phyloP scores from a whole-genome alignment of 2,113 vertebrate species.

The Furnarius figulus region DNA sequence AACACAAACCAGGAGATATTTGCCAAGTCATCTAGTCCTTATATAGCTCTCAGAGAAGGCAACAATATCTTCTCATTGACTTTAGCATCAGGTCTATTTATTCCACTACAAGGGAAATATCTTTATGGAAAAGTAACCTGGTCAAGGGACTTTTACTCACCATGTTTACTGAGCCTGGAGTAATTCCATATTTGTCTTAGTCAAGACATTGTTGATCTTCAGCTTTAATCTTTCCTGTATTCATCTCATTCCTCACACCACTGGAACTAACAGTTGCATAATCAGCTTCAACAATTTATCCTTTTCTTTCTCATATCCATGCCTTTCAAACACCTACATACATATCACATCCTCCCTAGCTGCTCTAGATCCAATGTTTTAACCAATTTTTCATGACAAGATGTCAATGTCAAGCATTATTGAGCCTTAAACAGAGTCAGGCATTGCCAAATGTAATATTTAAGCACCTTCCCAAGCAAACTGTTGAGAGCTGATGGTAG shows the following conservation, averaged over 20 bases:
- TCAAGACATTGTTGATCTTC: not conserved
- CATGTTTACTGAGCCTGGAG: not conserved
- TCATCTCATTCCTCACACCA: not conserved
- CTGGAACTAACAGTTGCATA: slow-evolving; percentile 16
- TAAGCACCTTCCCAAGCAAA: not conserved
- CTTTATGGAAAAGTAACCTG: not conserved
- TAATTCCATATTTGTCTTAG: not conserved
- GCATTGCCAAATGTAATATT: not conserved
- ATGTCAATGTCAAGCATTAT: slow-evolving; percentile 36
- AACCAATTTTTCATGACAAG: slow-evolving; percentile 46
- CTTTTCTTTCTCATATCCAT: not conserved
- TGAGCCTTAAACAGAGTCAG: not conserved
- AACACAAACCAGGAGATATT: not conserved
- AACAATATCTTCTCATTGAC: not conserved
- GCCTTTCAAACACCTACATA: slow-evolving; percentile 56
- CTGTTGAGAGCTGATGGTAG: not conserved
- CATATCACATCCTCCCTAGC: slow-evolving; percentile 40
- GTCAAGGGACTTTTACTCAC: not conserved
- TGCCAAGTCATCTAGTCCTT: not conserved
- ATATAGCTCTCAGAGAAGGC: not conserved
- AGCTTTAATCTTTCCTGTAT: not conserved
- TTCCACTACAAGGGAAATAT: not conserved
- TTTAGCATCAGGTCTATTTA: not conserved
- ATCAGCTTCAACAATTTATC: not conserved
- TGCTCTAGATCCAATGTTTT: slow-evolving; percentile 21